phyloP scores from a whole-genome alignment of 2,113 vertebrate species.

The Grantiella picta region DNA sequence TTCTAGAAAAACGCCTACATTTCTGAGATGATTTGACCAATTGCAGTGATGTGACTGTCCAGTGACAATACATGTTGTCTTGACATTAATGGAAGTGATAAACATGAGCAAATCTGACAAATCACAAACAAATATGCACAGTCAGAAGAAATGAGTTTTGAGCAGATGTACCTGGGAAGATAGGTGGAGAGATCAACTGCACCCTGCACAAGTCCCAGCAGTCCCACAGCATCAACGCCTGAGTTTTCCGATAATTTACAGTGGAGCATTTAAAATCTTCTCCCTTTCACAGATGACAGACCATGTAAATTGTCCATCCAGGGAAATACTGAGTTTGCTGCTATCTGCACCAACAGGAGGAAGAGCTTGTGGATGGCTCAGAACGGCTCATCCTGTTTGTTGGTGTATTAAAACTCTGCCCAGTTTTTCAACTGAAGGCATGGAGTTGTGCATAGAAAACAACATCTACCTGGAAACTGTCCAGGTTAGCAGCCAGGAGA shows the following conservation, averaged over 20 bases:
- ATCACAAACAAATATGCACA: not conserved
- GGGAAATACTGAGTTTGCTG: not conserved
- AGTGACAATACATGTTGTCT: not conserved
- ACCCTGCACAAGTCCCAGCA: not conserved
- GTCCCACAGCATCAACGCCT: not conserved
- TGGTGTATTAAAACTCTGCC: not conserved
- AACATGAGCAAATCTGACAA: not conserved
- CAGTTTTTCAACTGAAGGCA: not conserved
- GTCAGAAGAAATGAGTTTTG: not conserved
- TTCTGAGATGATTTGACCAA: not conserved
- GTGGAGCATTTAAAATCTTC: not conserved
- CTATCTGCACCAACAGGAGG: not conserved
- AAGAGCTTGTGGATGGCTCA: not conserved
- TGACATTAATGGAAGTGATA: not conserved
- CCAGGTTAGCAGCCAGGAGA: accelerated
- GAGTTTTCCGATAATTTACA: not conserved
- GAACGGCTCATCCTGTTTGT: accelerated
- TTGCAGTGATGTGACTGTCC: not conserved
- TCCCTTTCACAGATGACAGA: not conserved
- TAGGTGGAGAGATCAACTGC: not conserved
- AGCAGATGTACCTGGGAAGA: not conserved
- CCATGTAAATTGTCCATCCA: not conserved
- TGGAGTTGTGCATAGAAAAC: not conserved
- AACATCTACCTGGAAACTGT: not conserved
- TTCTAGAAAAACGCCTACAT: not conserved